Conservation (phyloP, 2,888 invertebrate species). For the Idaea biselata region DNA sequence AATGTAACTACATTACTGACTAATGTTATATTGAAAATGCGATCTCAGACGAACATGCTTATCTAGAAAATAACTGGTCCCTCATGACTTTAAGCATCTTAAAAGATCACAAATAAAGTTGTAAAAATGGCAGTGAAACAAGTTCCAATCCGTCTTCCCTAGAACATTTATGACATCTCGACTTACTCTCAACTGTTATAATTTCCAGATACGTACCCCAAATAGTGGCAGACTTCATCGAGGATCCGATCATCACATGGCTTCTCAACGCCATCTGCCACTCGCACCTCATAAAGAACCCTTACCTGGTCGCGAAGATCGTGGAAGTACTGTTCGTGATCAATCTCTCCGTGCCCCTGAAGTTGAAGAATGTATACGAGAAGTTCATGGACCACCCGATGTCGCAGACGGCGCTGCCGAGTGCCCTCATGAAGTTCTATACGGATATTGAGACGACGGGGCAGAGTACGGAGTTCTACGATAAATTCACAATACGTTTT, state of each 20-base stretch:
- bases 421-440: slow-evolving; percentile 98
- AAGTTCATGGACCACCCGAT: slow-evolving; percentile 92
- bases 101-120: neutral
- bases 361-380: slow-evolving; percentile 82
- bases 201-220: slow-evolving; percentile 86
- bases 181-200: slow-evolving; percentile 7
- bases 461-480: slow-evolving; percentile 98
- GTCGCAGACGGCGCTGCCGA: slow-evolving; percentile 88
- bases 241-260: slow-evolving; percentile 92
- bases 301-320: slow-evolving; percentile 97
- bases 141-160: neutral
- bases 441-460: slow-evolving; percentile 99
- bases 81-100: neutral
- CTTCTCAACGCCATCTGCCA: slow-evolving; percentile 94
- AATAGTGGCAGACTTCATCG: slow-evolving; percentile 87
- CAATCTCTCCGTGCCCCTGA: slow-evolving; percentile 83
- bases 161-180: too few relatives aligned
- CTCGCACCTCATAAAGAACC: slow-evolving; percentile 95
- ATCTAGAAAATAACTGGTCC: too few relatives aligned
- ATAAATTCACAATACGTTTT: slow-evolving; percentile 99
- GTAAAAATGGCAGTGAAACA: slow-evolving; percentile 3
- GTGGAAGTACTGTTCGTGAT: slow-evolving; percentile 94
- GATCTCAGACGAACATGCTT: too few relatives aligned
- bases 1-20: too few relatives aligned
- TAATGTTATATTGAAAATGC: too few relatives aligned